Percentiles rank a stretch among this genome's conserved stretches.
Conservation (phyloP, 2,113 vertebrate species). For the Podarcis cretensis region DNA sequence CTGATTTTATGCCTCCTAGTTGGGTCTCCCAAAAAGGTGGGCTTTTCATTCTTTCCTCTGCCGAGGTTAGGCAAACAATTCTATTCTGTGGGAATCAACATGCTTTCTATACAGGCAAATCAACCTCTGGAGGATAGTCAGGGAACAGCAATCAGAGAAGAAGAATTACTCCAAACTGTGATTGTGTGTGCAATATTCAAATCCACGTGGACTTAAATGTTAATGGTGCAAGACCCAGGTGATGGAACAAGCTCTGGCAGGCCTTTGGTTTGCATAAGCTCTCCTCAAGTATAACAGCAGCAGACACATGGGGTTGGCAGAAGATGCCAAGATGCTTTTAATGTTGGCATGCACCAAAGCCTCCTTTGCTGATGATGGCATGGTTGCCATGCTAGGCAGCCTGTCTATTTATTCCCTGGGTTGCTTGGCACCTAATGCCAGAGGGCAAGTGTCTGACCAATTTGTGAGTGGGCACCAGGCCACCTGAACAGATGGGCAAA, state of each 20-base stretch:
- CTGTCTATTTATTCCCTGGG: not conserved
- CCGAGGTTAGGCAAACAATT: not conserved
- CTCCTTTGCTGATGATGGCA: not conserved
- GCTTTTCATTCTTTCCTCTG: not conserved
- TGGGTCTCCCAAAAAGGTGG: not conserved
- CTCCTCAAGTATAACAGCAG: not conserved
- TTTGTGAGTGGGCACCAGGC: conserved; percentile 2
- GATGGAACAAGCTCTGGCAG: not conserved
- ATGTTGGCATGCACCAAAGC: not conserved
- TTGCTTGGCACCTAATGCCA: not conserved
- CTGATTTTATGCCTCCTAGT: not conserved
- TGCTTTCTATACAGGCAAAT: not conserved
- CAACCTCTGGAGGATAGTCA: not conserved
- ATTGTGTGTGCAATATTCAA: not conserved
- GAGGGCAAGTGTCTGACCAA: conserved; percentile 26
- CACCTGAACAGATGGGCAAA: conserved; percentile 48
- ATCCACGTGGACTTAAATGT: too few species aligned
- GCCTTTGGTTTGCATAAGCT: not conserved
- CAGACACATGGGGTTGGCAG: too few species aligned
- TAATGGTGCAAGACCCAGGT: too few species aligned
- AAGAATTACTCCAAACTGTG: not conserved
- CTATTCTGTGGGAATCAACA: not conserved
- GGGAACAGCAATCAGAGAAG: not conserved
- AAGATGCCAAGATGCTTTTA: not conserved
- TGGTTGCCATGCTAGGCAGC: not conserved